Evolutionary conservation across 2,797 vertebrate species (phyloP).

Genomic region (Lerista edwardsae): DNA sequence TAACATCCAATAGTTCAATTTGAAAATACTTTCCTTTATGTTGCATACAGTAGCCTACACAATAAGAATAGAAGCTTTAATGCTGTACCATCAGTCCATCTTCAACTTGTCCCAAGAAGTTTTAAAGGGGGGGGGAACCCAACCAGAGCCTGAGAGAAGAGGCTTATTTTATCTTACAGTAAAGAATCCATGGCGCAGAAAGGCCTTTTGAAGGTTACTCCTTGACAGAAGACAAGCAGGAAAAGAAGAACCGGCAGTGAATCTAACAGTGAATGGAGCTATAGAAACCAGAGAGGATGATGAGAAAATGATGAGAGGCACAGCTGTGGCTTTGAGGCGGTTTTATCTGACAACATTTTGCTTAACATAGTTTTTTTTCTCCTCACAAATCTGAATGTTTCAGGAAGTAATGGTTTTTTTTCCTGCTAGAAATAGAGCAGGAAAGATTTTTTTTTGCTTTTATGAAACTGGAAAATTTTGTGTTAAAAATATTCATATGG

Average conservation of each 20-base stretch:
- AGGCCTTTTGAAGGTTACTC: slow-evolving; percentile 32
- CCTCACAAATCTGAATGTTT: not conserved
- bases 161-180: slow-evolving; percentile 17
- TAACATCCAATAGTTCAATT: not conserved
- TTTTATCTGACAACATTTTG: slow-evolving; percentile 1
- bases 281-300: not conserved
- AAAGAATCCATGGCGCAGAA: slow-evolving; percentile 9
- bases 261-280: slow-evolving; percentile 1
- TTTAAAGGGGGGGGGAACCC: slow-evolving; percentile 1
- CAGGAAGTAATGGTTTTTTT: not conserved
- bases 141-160: not conserved
- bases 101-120: not conserved
- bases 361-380: not conserved
- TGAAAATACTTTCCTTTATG: not conserved
- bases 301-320: not conserved
- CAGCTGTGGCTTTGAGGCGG: not conserved
- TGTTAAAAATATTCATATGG: not conserved
- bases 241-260: slow-evolving; percentile 5
- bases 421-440: not conserved
- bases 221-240: slow-evolving; percentile 28
- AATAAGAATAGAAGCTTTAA: not conserved
- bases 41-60: not conserved
- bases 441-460: not conserved
- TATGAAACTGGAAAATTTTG: not conserved
- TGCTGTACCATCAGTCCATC: not conserved